A percentile compares a stretch with the other conserved stretches of the same genome.
These are phyloP conservation scores for Novumbra hubbsi DNA, from an alignment of 2,797 vertebrate genomes.

Conservation along the genomic window DNA sequence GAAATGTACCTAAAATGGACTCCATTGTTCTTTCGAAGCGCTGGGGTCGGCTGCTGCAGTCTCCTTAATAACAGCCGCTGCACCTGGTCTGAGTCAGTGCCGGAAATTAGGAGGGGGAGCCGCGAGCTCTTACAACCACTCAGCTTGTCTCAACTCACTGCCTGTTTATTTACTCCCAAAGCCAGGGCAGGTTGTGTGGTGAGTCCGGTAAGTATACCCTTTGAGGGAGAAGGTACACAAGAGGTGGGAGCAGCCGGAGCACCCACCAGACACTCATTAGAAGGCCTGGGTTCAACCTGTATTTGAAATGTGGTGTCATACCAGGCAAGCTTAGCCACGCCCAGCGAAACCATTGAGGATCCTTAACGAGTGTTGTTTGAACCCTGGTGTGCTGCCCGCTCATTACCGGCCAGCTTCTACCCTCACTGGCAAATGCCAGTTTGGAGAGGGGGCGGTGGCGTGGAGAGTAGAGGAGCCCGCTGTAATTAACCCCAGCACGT, in stretches of 20 bases:
- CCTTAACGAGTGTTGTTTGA: background rate
- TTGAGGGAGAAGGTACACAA: conserved; percentile 31
- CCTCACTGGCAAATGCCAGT: conserved; percentile 36
- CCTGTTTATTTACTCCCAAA: conserved; percentile 53
- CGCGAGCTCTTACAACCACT: conserved; percentile 27
- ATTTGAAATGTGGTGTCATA: background rate
- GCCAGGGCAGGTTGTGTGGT: conserved; percentile 37
- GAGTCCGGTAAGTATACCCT: conserved; percentile 52
- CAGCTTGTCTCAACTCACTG: conserved; percentile 43
- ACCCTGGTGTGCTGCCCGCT: conserved; percentile 12
- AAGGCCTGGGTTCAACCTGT: background rate
- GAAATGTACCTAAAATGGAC: conserved; percentile 27
- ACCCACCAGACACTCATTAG: background rate
- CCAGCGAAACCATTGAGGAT: background rate
- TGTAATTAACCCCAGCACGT: conserved; percentile 46
- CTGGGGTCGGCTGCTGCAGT: conserved; percentile 22
- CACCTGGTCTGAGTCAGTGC: background rate
- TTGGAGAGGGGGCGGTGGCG: conserved; percentile 9
- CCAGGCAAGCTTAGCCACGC: background rate
- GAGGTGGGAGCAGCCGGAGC: conserved; percentile 33
- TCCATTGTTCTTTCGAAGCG: conserved; percentile 21
- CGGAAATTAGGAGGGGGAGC: background rate
- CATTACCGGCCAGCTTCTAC: conserved; percentile 28
- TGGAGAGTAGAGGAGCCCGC: conserved; percentile 14
- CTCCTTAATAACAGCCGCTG: conserved; percentile 26